Evolutionary conservation across 2,888 invertebrate species (phyloP).

Genomic region (Stramonita haemastoma): DNA sequence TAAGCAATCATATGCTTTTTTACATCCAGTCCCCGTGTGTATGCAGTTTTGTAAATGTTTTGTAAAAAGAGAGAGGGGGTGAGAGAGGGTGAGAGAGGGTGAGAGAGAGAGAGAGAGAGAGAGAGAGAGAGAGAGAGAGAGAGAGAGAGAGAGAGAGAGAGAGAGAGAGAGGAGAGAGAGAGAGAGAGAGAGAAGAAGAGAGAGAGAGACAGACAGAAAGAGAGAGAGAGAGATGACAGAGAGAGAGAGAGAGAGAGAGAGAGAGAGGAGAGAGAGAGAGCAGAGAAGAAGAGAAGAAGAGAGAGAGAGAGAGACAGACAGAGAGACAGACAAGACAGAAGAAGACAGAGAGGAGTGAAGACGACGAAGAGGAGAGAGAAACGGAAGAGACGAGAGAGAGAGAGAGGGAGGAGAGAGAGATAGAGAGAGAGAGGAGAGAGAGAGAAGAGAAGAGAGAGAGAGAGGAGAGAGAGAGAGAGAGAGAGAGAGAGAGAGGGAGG

Average conservation of each 20-base stretch:
- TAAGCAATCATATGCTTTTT: too few relatives aligned
- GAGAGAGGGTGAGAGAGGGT: too few relatives aligned
- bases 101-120: too few relatives aligned
- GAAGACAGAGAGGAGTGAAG: not conserved
- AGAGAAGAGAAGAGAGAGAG: too few relatives aligned
- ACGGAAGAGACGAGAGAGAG: not conserved
- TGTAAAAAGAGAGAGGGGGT: too few relatives aligned
- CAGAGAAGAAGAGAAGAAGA: not conserved
- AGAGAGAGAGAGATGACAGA: not conserved
- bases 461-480: too few relatives aligned
- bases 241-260: not conserved
- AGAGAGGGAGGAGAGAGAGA: constrained; percentile 1
- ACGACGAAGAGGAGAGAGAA: not conserved
- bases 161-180: not conserved
- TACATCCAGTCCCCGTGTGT: too few relatives aligned
- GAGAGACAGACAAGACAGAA: not conserved
- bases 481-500: too few relatives aligned
- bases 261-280: too few relatives aligned
- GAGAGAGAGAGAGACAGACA: not conserved
- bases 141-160: not conserved
- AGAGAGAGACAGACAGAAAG: not conserved
- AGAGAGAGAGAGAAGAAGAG: not conserved
- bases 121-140: too few relatives aligned
- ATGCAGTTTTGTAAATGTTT: too few relatives aligned
- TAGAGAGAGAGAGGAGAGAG: too few relatives aligned